phyloP scores from a whole-genome alignment of 1,140 invertebrate species.

The Trachymyrmex cornetzi region DNA sequence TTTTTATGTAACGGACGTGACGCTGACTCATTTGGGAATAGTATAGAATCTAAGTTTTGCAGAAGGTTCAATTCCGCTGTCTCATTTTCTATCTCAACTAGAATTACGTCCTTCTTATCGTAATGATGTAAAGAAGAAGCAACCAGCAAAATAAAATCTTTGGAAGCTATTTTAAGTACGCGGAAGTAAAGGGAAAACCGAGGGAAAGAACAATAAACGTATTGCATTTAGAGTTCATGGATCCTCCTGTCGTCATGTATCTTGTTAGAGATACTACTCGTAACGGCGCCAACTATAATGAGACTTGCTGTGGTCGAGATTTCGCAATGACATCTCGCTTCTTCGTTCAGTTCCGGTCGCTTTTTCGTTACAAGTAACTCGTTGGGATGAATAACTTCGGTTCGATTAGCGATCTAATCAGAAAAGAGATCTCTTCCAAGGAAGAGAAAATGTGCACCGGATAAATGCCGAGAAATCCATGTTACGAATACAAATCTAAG shows the following conservation, averaged over 20 bases:
- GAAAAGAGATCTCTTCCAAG: conserved; percentile 21
- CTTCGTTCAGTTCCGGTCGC: background rate
- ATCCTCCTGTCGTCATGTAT: conserved; percentile 25
- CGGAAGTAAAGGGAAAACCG: background rate
- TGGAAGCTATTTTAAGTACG: background rate
- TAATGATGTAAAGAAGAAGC: background rate
- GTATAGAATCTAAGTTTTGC: background rate
- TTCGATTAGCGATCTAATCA: conserved; percentile 28
- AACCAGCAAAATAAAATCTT: background rate
- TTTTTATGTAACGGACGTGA: background rate
- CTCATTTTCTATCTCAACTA: background rate
- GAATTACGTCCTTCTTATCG: conserved; percentile 8
- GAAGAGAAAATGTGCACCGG: background rate
- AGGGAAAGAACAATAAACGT: conserved; percentile 17
- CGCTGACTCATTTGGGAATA: background rate
- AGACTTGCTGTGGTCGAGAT: conserved; percentile 36
- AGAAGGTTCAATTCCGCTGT: background rate
- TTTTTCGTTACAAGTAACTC: conserved; percentile 26
- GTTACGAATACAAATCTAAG: background rate
- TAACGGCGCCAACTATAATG: conserved; percentile 54
- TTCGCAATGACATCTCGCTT: conserved; percentile 1
- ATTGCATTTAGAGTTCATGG: conserved; percentile 13
- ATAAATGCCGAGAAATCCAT: background rate
- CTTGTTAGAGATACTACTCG: conserved; percentile 35
- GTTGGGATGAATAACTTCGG: background rate